Conservation (phyloP, 2,888 invertebrate genomes). For the Sclerodermus sp. region DNA sequence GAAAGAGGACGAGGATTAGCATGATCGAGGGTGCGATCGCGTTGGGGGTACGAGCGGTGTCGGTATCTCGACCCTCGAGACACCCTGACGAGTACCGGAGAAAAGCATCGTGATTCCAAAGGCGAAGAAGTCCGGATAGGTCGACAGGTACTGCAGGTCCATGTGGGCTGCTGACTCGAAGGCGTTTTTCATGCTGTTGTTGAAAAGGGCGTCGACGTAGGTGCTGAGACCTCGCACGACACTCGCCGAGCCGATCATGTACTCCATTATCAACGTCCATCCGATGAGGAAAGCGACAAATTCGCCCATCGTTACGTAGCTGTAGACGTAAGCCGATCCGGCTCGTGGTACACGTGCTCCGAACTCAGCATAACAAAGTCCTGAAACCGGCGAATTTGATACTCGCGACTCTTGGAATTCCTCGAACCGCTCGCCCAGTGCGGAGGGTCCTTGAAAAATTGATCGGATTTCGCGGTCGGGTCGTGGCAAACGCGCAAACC, state of each 20-base stretch:
- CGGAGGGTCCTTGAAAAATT: too few species aligned
- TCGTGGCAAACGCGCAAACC: too few species aligned
- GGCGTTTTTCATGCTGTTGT: conserved; percentile 67
- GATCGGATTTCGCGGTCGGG: too few species aligned
- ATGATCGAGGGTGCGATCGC: too few species aligned
- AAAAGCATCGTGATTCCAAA: conserved; percentile 72
- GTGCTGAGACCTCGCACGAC: conserved; percentile 81
- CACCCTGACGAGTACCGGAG: too few species aligned
- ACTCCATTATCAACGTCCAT: conserved; percentile 91
- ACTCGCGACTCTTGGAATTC: too few species aligned
- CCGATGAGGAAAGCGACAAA: conserved; percentile 89
- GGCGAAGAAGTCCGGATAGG: conserved; percentile 78
- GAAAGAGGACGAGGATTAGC: not conserved
- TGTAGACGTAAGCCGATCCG: conserved; percentile 91
- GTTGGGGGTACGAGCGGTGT: too few species aligned
- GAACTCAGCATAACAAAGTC: conserved; percentile 90
- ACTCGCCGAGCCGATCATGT: conserved; percentile 83
- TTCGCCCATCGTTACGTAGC: conserved; percentile 91
- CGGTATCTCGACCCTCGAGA: too few species aligned
- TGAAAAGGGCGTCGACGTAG: conserved; percentile 73
- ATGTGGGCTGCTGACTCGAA: conserved; percentile 69
- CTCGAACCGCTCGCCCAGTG: too few species aligned
- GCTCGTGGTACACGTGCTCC: conserved; percentile 87
- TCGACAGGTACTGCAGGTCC: conserved; percentile 66
- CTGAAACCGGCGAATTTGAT: conserved; percentile 52